These are phyloP conservation scores for Heliopora coerulea DNA, from an alignment of 92 coral and sea anemone genomes.

Conservation along the genomic window DNA sequence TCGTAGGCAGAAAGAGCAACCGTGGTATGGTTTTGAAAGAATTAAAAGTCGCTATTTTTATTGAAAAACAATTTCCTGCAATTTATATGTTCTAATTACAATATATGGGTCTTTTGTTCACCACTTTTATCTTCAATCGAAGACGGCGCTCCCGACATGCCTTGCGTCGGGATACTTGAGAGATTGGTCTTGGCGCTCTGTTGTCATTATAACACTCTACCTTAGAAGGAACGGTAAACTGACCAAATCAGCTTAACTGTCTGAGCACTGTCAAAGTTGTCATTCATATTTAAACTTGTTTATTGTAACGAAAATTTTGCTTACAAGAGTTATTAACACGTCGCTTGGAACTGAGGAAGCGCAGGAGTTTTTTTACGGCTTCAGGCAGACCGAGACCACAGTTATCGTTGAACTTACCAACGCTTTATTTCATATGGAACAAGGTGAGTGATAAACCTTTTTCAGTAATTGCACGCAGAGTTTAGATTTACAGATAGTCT, in stretches of 20 bases:
- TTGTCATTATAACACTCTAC: slow-evolving; percentile 2
- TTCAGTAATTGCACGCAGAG: background rate
- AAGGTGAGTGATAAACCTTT: slow-evolving; percentile 11
- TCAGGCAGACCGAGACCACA: background rate
- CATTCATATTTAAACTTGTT: slow-evolving; percentile 8
- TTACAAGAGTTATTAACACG: background rate
- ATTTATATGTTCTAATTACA: slow-evolving; percentile 38
- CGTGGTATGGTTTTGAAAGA: slow-evolving; percentile 9
- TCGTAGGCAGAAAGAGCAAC: slow-evolving; percentile 31
- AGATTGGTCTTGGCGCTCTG: background rate
- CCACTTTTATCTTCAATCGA: slow-evolving; percentile 16
- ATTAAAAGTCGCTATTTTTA: slow-evolving; percentile 41
- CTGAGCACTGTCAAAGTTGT: slow-evolving; percentile 2
- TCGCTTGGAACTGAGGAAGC: background rate
- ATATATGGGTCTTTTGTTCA: slow-evolving; percentile 32
- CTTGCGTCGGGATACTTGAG: slow-evolving; percentile 31
- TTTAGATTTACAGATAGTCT: too few species aligned
- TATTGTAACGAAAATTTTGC: slow-evolving; percentile 5
- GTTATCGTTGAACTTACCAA: too few species aligned
- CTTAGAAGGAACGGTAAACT: slow-evolving; percentile 22
- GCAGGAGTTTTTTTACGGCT: background rate
- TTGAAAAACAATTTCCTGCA: slow-evolving; percentile 49
- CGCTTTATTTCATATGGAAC: too few species aligned
- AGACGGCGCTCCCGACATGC: slow-evolving; percentile 32
- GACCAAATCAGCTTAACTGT: slow-evolving; percentile 24